Conservation (phyloP, 2,888 invertebrate species). For the Idaea aversata region DNA sequence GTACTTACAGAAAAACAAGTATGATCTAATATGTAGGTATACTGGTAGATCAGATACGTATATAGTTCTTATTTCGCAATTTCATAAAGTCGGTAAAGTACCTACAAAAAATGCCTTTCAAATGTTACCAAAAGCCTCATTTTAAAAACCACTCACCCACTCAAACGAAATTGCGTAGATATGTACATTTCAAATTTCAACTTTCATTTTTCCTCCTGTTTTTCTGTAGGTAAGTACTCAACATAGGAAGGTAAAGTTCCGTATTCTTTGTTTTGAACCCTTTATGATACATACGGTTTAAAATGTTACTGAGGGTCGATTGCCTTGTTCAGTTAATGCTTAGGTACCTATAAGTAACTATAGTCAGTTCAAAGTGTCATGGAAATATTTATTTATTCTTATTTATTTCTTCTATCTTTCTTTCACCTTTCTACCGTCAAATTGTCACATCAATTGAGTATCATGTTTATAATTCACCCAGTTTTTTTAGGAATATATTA, state of each 20-base stretch:
- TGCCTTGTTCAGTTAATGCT: neutral
- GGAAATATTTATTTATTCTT: too few species aligned
- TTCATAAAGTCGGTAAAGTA: neutral
- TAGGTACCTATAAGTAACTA: neutral
- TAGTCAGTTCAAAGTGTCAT: neutral
- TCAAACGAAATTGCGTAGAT: neutral
- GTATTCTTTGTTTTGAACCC: neutral
- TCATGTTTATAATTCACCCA: too few species aligned
- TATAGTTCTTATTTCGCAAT: neutral
- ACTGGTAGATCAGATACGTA: too few species aligned
- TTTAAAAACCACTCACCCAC: neutral
- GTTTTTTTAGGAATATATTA: too few species aligned
- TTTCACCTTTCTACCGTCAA: too few species aligned
- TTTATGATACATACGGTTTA: neutral
- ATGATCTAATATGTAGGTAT: too few species aligned
- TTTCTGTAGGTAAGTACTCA: neutral
- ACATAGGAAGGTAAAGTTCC: neutral
- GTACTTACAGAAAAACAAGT: too few species aligned
- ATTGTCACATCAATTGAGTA: too few species aligned
- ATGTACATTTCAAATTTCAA: neutral
- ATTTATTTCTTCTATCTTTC: too few species aligned
- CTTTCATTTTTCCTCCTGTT: neutral
- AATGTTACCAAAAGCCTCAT: slow-evolving; percentile 1
- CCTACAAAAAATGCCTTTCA: neutral
- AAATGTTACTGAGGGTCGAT: neutral